phyloP scores from a whole-genome alignment of 2,888 invertebrate species.

The Sepiola atlantica region DNA sequence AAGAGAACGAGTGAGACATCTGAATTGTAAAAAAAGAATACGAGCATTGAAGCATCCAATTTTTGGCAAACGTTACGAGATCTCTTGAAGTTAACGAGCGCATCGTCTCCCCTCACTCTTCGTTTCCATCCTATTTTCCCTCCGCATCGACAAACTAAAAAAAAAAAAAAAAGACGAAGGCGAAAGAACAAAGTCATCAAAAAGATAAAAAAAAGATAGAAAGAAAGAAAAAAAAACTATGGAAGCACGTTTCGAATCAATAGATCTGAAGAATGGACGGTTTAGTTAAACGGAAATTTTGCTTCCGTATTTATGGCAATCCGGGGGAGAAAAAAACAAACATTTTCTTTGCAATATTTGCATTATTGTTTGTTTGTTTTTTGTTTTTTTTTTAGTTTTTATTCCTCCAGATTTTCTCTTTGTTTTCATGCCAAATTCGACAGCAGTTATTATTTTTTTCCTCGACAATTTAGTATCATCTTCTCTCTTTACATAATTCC shows the following conservation, averaged over 20 bases:
- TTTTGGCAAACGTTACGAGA: background rate
- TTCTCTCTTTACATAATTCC: background rate
- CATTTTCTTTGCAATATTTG: background rate
- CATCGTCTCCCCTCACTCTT: too few species aligned
- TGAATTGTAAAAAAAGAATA: background rate
- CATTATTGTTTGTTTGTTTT: background rate
- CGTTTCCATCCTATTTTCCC: background rate
- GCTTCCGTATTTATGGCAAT: background rate
- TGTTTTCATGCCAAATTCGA: background rate
- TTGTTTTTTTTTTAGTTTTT: background rate
- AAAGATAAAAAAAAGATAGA: background rate
- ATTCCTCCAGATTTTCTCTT: background rate
- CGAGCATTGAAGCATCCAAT: background rate
- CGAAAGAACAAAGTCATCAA: background rate
- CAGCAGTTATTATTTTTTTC: background rate
- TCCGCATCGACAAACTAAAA: background rate
- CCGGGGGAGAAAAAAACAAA: background rate
- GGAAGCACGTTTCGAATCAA: background rate
- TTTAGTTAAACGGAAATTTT: conserved; percentile 32
- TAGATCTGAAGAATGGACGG: background rate
- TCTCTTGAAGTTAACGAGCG: background rate
- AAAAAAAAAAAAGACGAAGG: background rate
- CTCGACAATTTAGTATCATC: background rate
- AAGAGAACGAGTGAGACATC: too few species aligned
- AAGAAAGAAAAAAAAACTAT: background rate